phyloP scores from a whole-genome alignment of 1,140 invertebrate genomes.

The Sipha flava region DNA sequence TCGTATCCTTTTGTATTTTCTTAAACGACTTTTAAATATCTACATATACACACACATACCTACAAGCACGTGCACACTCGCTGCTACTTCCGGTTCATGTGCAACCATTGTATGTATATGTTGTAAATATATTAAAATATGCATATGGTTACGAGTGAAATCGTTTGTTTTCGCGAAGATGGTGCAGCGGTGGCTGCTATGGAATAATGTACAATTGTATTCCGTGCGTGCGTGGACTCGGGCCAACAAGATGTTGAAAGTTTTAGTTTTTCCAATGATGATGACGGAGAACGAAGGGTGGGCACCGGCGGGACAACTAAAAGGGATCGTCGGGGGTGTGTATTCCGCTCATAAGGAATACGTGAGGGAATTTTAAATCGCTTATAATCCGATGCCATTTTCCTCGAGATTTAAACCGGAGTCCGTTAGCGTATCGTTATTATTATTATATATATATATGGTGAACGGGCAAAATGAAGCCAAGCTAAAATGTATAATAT shows the following conservation, averaged over 20 bases:
- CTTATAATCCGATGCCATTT: constrained; percentile 20
- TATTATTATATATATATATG: too few species aligned
- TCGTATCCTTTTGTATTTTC: neutral
- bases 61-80: neutral
- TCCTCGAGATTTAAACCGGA: constrained; percentile 10
- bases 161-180: neutral
- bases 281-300: neutral
- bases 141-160: neutral
- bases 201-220: too few species aligned
- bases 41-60: too few species aligned
- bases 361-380: constrained; percentile 23
- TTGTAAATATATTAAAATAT: too few species aligned
- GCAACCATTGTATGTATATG: neutral
- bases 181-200: too few species aligned
- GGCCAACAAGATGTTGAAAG: neutral
- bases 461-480: neutral
- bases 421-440: neutral
- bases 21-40: neutral
- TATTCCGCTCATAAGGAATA: neutral
- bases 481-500: neutral
- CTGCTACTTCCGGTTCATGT: neutral
- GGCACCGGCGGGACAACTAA: neutral
- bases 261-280: neutral
- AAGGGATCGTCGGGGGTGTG: neutral
- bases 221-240: neutral